Evolutionary conservation across 2,888 invertebrate genomes (phyloP).

Genomic region (Hanleya hanleyi): DNA sequence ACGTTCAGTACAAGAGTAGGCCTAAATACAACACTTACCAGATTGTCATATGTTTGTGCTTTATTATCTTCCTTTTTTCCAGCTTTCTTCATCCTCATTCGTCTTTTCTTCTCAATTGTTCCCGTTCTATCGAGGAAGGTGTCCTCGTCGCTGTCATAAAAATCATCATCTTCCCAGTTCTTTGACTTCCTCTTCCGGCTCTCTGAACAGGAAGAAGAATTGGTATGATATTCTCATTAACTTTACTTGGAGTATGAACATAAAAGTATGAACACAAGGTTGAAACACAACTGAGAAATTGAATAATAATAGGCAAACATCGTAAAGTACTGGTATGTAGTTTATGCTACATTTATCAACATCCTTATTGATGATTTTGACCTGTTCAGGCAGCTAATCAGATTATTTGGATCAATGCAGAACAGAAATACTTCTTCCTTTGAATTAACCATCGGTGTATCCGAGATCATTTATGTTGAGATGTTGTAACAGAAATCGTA

Average conservation of each 20-base stretch:
- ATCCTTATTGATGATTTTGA: too few species aligned
- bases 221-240: background rate
- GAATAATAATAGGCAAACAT: background rate
- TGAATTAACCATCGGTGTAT: too few species aligned
- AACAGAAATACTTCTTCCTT: too few species aligned
- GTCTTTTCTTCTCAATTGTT: constrained; percentile 89
- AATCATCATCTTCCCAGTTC: constrained; percentile 88
- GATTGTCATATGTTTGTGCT: constrained; percentile 77
- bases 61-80: constrained; percentile 73
- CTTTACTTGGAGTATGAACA: too few species aligned
- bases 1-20: too few species aligned
- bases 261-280: too few species aligned
- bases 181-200: constrained; percentile 83
- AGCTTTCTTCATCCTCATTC: constrained; percentile 81
- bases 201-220: constrained; percentile 47
- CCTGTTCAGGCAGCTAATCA: too few species aligned
- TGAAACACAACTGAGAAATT: background rate
- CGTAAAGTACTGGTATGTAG: background rate
- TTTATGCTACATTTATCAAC: too few species aligned
- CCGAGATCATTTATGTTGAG: too few species aligned
- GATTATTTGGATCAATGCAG: too few species aligned
- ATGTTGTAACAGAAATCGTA: too few species aligned
- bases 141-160: constrained; percentile 96
- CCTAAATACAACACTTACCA: constrained; percentile 62
- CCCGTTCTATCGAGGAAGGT: constrained; percentile 96